These are phyloP conservation scores for Cranoglanis bouderius DNA, from an alignment of 2,113 vertebrate genomes.

Conservation along the genomic window DNA sequence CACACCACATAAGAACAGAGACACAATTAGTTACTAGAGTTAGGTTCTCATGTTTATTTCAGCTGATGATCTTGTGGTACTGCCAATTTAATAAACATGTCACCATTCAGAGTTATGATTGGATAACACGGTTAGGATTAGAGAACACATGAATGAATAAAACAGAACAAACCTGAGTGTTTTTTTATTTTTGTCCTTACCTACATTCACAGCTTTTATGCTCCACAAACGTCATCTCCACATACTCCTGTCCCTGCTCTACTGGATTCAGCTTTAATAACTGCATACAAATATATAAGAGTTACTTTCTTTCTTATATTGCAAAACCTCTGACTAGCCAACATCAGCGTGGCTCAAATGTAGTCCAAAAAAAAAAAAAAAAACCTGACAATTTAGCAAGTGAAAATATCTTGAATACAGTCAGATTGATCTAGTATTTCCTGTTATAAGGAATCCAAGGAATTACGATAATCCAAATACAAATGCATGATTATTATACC, in stretches of 20 bases:
- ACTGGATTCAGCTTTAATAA: slow-evolving; percentile 77
- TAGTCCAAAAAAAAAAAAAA: not conserved
- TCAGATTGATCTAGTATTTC: not conserved
- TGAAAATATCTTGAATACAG: not conserved
- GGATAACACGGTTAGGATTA: not conserved
- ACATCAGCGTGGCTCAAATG: not conserved
- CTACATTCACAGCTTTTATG: slow-evolving; percentile 83
- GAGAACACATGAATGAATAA: slow-evolving; percentile 36
- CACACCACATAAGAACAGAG: slow-evolving; percentile 27
- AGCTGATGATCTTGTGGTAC: not conserved
- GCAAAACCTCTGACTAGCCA: not conserved
- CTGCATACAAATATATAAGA: slow-evolving; percentile 58
- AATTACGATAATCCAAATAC: not conserved
- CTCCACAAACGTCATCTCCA: slow-evolving; percentile 81
- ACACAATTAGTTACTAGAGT: not conserved
- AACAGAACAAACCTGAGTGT: slow-evolving; percentile 32
- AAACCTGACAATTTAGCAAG: not conserved
- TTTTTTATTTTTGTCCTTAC: slow-evolving; percentile 69
- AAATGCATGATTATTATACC: not conserved
- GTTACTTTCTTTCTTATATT: not conserved
- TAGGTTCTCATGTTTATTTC: not conserved
- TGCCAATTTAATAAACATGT: slow-evolving; percentile 26
- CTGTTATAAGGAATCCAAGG: not conserved
- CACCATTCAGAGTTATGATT: not conserved
- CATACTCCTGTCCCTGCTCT: slow-evolving; percentile 73